Evolutionary conservation across 2,888 invertebrate genomes (phyloP).

Genomic region (Marronus borbonicus): DNA sequence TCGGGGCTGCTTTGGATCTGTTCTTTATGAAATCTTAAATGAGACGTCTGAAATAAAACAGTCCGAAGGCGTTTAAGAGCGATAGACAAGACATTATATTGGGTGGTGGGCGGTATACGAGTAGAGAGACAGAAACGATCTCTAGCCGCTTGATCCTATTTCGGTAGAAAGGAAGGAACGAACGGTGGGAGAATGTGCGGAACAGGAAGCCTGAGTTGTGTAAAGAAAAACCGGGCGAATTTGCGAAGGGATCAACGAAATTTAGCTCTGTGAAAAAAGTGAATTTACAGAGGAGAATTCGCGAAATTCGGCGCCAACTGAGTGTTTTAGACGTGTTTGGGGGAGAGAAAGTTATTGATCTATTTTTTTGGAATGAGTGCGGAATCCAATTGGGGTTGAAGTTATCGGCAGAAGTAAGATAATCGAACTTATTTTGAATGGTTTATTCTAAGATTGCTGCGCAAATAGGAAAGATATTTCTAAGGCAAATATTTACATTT

Average conservation of each 20-base stretch:
- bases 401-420: background rate
- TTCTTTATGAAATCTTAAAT: slow-evolving; percentile 10
- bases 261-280: slow-evolving; percentile 12
- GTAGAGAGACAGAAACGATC: background rate
- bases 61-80: slow-evolving; percentile 5
- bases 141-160: slow-evolving; percentile 7
- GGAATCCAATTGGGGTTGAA: background rate
- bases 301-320: slow-evolving; percentile 21
- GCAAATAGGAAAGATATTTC: too few species aligned
- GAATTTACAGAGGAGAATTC: slow-evolving; percentile 28
- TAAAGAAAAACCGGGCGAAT: slow-evolving; percentile 19
- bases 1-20: background rate
- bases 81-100: slow-evolving; percentile 23
- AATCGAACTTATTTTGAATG: background rate
- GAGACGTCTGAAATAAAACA: slow-evolving; percentile 16
- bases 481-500: too few species aligned
- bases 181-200: background rate
- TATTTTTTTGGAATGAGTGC: slow-evolving; percentile 13
- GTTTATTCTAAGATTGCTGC: background rate
- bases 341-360: slow-evolving; percentile 8
- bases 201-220: background rate
- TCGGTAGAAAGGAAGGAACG: background rate
- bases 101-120: background rate
- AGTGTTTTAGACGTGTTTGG: slow-evolving; percentile 21
- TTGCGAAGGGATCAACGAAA: slow-evolving; percentile 29